phyloP scores from a whole-genome alignment of 2,797 vertebrate species.

The Arctocebus calabarensis region DNA sequence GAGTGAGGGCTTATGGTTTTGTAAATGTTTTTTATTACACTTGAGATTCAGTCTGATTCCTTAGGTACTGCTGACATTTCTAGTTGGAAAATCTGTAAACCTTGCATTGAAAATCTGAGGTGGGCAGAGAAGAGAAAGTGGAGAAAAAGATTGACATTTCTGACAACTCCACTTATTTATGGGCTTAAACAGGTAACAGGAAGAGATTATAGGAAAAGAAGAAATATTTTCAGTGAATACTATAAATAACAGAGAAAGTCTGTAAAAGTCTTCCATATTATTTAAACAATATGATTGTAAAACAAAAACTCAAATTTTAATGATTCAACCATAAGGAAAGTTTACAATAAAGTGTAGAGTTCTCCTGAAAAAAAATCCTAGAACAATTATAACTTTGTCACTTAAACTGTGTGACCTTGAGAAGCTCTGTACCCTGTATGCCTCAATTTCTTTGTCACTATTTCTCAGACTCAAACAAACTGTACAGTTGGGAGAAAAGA shows the following conservation, averaged over 20 bases:
- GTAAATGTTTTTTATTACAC: not conserved
- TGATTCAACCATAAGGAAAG: not conserved
- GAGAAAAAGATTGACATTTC: not conserved
- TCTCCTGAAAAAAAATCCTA: not conserved
- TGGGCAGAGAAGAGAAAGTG: not conserved
- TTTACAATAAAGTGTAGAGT: not conserved
- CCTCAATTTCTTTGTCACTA: not conserved
- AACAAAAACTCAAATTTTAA: not conserved
- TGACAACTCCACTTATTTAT: not conserved
- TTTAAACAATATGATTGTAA: not conserved
- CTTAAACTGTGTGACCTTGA: not conserved
- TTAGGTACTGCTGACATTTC: not conserved
- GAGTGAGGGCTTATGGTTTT: not conserved
- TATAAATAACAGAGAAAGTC: not conserved
- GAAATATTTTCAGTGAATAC: not conserved
- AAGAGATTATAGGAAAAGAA: not conserved
- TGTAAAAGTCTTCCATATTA: not conserved
- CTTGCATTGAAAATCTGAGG: not conserved
- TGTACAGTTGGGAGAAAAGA: not conserved
- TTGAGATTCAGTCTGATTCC: not conserved
- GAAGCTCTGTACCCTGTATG: not conserved
- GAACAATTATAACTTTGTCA: not conserved
- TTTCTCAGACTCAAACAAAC: not conserved
- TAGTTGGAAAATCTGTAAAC: not conserved
- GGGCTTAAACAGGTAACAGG: not conserved